Evolutionary conservation across 2,797 vertebrate genomes (phyloP).

Genomic region (Enteromius paludinosus): DNA sequence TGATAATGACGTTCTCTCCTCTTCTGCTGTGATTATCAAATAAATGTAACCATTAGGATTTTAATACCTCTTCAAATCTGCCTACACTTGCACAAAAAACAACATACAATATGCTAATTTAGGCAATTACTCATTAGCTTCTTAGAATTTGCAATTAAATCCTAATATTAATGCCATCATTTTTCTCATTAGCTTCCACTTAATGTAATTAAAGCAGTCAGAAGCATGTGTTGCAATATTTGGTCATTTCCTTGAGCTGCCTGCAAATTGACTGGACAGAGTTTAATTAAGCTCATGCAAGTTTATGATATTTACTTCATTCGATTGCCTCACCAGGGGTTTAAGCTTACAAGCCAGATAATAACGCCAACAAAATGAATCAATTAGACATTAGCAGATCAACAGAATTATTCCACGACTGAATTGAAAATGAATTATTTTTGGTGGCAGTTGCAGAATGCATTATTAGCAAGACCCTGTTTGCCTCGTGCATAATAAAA

Average conservation of each 20-base stretch:
- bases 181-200: slow-evolving; percentile 47
- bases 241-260: slow-evolving; percentile 37
- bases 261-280: slow-evolving; percentile 44
- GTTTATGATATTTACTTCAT: slow-evolving; percentile 30
- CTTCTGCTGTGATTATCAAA: slow-evolving; percentile 10
- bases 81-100: slow-evolving; percentile 66
- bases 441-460: neutral
- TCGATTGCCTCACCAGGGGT: slow-evolving; percentile 10
- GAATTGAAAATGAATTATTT: neutral
- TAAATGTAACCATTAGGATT: neutral
- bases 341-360: slow-evolving; percentile 10
- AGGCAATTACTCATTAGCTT: slow-evolving; percentile 64
- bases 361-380: slow-evolving; percentile 14
- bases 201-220: slow-evolving; percentile 51
- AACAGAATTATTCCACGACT: neutral
- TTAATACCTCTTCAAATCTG: slow-evolving; percentile 57
- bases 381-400: neutral
- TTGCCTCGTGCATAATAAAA: neutral
- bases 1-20: neutral
- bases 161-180: slow-evolving; percentile 57
- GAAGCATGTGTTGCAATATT: slow-evolving; percentile 27
- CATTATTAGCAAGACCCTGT: neutral
- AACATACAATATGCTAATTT: slow-evolving; percentile 57
- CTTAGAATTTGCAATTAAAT: slow-evolving; percentile 66
- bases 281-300: slow-evolving; percentile 41